These are phyloP conservation scores for Strigops habroptila DNA, from an alignment of 2,113 vertebrate genomes.

Conservation along the genomic window DNA sequence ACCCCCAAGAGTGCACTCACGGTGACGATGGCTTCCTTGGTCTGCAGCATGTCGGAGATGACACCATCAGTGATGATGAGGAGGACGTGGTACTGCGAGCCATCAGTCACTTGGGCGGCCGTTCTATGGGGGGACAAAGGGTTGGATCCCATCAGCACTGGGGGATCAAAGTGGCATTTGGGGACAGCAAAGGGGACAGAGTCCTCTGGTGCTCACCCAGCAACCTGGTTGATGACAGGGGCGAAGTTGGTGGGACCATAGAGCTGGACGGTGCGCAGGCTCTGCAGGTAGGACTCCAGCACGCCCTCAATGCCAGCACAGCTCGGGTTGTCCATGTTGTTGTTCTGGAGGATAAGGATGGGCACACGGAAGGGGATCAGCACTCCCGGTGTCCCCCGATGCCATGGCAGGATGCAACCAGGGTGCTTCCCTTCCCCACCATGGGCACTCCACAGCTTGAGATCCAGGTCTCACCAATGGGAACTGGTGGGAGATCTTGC, in stretches of 20 bases:
- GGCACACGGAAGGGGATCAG: background rate
- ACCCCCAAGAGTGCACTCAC: conserved; percentile 72
- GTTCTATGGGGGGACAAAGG: conserved; percentile 66
- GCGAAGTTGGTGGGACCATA: conserved; percentile 94
- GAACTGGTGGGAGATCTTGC: conserved; percentile 95
- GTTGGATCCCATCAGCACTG: background rate
- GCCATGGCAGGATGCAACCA: background rate
- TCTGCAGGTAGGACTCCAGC: conserved; percentile 90
- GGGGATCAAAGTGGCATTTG: background rate
- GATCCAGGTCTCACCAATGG: conserved; percentile 81
- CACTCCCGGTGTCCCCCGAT: background rate
- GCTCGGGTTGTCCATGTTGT: conserved; percentile 84
- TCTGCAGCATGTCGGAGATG: conserved; percentile 98
- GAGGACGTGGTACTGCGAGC: conserved; percentile 95
- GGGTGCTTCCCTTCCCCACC: rapidly evolving
- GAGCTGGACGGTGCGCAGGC: conserved; percentile 89
- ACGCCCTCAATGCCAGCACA: conserved; percentile 88
- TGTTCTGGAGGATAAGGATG: conserved; percentile 69
- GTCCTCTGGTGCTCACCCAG: conserved; percentile 76
- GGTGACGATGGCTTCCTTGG: conserved; percentile 95
- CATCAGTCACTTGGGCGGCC: conserved; percentile 88
- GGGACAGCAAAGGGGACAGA: background rate
- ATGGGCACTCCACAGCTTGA: background rate
- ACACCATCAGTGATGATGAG: conserved; percentile 97
- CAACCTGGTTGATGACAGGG: conserved; percentile 92